Conservation (phyloP, 1,140 invertebrate species). For the Drosophila tani region DNA sequence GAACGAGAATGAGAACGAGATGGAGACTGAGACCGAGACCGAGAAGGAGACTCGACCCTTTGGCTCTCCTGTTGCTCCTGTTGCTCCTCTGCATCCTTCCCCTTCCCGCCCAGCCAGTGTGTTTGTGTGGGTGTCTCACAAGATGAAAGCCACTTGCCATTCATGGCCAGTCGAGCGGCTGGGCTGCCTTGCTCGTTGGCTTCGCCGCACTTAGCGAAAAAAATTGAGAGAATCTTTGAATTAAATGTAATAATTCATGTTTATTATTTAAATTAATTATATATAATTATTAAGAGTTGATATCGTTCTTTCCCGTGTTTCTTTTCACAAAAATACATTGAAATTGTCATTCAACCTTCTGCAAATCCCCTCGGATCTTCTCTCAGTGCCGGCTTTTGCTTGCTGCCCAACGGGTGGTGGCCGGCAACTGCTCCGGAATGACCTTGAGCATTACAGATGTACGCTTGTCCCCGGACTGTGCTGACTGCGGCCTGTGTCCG, state of each 20-base stretch:
- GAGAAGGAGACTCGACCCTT: slow-evolving; percentile 58
- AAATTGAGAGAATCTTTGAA: neutral
- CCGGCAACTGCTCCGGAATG: slow-evolving; percentile 69
- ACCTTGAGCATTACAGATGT: slow-evolving; percentile 78
- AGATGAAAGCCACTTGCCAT: slow-evolving; percentile 80
- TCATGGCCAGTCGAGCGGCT: slow-evolving; percentile 64
- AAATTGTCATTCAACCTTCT: too few relatives aligned
- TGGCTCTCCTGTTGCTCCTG: slow-evolving; percentile 48
- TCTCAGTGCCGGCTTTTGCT: slow-evolving; percentile 34
- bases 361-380: neutral
- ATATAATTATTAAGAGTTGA: too few relatives aligned
- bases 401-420: slow-evolving; percentile 34
- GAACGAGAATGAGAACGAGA: slow-evolving; percentile 39
- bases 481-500: slow-evolving; percentile 17
- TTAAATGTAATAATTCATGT: neutral
- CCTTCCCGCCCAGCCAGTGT: slow-evolving; percentile 1
- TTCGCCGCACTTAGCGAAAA: slow-evolving; percentile 24
- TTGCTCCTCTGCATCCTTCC: slow-evolving; percentile 36
- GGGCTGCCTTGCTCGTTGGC: slow-evolving; percentile 39
- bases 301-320: neutral
- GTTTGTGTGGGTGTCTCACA: slow-evolving; percentile 67
- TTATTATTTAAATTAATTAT: too few relatives aligned
- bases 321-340: neutral
- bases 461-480: slow-evolving; percentile 53
- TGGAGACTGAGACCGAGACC: slow-evolving; percentile 20